Evolutionary conservation across 2,888 invertebrate species (phyloP).

Genomic region (Allygus modestus): DNA sequence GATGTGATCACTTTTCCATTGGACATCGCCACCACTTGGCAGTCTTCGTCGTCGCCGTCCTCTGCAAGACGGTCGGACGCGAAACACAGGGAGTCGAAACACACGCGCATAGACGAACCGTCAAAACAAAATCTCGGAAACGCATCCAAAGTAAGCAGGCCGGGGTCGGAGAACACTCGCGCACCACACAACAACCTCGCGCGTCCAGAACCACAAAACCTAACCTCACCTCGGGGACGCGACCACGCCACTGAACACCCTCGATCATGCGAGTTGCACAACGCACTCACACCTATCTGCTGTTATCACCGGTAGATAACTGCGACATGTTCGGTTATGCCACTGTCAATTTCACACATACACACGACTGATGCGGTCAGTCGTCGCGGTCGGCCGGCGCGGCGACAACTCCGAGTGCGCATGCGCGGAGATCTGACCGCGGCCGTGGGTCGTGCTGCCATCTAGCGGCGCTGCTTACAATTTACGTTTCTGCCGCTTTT

Average conservation of each 20-base stretch:
- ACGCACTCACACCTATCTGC: conserved; percentile 41
- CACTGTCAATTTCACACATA: conserved; percentile 33
- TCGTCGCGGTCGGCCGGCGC: conserved; percentile 60
- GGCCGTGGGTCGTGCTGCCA: conserved; percentile 47
- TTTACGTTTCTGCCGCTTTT: not conserved
- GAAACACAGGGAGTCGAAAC: conserved; percentile 94
- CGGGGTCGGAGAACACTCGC: conserved; percentile 73
- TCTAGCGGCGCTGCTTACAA: conserved; percentile 43
- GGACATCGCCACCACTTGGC: conserved; percentile 71
- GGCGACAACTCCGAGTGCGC: conserved; percentile 58
- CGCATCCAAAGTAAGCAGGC: conserved; percentile 59
- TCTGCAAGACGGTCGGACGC: conserved; percentile 91
- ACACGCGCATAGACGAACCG: conserved; percentile 89
- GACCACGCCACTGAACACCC: too few species aligned
- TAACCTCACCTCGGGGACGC: too few species aligned
- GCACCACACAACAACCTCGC: not conserved
- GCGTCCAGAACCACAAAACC: too few species aligned
- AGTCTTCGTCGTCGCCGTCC: conserved; percentile 81
- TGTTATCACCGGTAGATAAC: conserved; percentile 47
- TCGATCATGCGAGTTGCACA: conserved; percentile 12
- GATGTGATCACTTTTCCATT: conserved; percentile 68
- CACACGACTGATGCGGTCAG: not conserved
- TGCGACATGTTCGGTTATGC: conserved; percentile 37
- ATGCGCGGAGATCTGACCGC: conserved; percentile 49
- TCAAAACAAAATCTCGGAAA: conserved; percentile 36